Percentiles rank a stretch among this genome's conserved stretches.
phyloP scores from a whole-genome alignment of 1,140 invertebrate species.

The Drosophila bifasciata region DNA sequence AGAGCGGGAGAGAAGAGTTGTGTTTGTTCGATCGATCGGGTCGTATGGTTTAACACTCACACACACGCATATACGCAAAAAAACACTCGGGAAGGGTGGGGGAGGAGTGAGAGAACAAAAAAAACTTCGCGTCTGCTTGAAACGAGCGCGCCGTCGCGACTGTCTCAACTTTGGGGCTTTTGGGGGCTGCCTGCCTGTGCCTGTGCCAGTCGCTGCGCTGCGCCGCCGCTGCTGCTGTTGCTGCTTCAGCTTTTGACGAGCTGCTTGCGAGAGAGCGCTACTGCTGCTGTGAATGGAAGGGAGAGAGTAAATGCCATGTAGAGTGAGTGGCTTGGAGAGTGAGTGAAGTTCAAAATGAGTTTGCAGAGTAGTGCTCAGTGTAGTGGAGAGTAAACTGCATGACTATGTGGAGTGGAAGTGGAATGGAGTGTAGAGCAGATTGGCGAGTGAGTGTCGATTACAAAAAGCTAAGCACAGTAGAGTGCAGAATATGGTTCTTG shows the following conservation, averaged over 20 bases:
- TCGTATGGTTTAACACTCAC: slow-evolving; percentile 3
- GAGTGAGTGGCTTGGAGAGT: slow-evolving; percentile 12
- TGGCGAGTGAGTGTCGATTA: no score
- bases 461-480: no score
- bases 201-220: slow-evolving; percentile 1
- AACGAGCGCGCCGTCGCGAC: slow-evolving; percentile 78
- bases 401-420: no score
- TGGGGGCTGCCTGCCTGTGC: not conserved
- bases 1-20: not conserved
- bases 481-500: no score
- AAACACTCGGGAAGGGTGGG: slow-evolving; percentile 30
- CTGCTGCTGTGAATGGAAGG: not conserved
- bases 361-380: slow-evolving; percentile 14
- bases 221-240: slow-evolving; percentile 15
- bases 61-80: slow-evolving; percentile 38
- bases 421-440: not conserved
- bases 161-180: slow-evolving; percentile 56
- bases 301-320: slow-evolving; percentile 4
- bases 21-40: not conserved
- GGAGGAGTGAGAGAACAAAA: slow-evolving; percentile 26
- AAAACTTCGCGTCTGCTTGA: slow-evolving; percentile 64
- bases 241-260: slow-evolving; percentile 11
- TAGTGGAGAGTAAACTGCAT: not conserved
- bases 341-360: slow-evolving; percentile 15
- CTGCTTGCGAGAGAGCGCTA: slow-evolving; percentile 11